Evolutionary conservation across 2,113 vertebrate genomes (phyloP).

Genomic region (Albula glossodonta): DNA sequence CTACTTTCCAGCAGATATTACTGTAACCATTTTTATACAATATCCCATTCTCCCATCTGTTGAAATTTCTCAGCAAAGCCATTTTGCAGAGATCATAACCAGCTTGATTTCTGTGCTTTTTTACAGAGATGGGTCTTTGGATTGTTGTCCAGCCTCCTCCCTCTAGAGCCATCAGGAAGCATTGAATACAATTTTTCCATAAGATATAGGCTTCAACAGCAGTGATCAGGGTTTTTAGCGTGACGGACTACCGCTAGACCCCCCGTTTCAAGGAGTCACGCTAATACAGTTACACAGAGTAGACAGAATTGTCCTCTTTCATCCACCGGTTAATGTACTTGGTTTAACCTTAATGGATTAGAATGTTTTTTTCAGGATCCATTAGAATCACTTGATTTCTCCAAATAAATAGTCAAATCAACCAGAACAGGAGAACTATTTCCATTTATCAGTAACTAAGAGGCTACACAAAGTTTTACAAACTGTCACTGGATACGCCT

Average conservation of each 20-base stretch:
- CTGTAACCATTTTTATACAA: neutral
- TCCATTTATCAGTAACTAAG: conserved; percentile 18
- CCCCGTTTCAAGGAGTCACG: neutral
- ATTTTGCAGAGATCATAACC: neutral
- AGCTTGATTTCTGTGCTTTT: neutral
- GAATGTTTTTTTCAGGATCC: neutral
- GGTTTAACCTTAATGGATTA: neutral
- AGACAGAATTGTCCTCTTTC: neutral
- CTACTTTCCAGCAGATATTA: neutral
- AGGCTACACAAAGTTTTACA: conserved; percentile 47
- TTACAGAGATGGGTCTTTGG: neutral
- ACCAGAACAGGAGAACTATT: conserved; percentile 29
- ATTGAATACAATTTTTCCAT: neutral
- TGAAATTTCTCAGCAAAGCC: neutral
- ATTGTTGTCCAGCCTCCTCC: neutral
- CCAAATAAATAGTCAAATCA: conserved; percentile 21
- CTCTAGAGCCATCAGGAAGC: neutral
- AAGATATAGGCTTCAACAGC: neutral
- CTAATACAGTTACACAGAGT: neutral
- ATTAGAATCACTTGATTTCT: neutral
- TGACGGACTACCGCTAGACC: neutral
- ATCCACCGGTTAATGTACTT: neutral
- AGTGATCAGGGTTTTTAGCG: neutral
- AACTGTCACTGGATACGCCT: conserved; percentile 73
- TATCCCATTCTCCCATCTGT: neutral